A percentile compares a stretch with the other conserved stretches of the same genome.
These are phyloP conservation scores for Ceratoteleas bidentatus DNA, from an alignment of 1,140 invertebrate genomes.

Conservation along the genomic window DNA sequence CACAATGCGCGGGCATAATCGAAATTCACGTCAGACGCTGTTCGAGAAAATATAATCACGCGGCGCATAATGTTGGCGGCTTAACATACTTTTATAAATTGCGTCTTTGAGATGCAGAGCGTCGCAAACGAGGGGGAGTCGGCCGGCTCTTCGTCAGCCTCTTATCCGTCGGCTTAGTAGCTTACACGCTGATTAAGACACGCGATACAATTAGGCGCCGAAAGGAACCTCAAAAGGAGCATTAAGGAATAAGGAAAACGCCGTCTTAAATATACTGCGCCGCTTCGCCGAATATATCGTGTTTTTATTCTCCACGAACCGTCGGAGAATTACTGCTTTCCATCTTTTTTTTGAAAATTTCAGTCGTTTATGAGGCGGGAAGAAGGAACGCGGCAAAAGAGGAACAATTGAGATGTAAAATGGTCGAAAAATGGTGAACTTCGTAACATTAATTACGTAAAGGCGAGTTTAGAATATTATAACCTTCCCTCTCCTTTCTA, in stretches of 20 bases:
- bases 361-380: no score
- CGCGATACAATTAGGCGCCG: conserved; percentile 80
- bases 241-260: conserved; percentile 58
- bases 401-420: no score
- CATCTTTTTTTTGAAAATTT: no score
- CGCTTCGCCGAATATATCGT: conserved; percentile 3
- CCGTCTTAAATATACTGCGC: conserved; percentile 52
- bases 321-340: no score
- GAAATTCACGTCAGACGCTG: conserved; percentile 72
- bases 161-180: conserved; percentile 75
- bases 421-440: no score
- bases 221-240: conserved; percentile 78
- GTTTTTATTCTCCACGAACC: background rate
- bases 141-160: conserved; percentile 37
- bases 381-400: no score
- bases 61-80: conserved; percentile 72
- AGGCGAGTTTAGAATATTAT: no score
- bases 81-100: conserved; percentile 79
- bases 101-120: conserved; percentile 80
- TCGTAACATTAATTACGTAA: no score
- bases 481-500: no score
- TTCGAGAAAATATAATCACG: conserved; percentile 70
- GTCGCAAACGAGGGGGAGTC: conserved; percentile 60
- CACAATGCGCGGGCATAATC: conserved; percentile 69
- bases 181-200: conserved; percentile 81